Base-by-base conservation (phyloP, 2,888 invertebrate genomes). In the Brenthis hecate region DNA sequence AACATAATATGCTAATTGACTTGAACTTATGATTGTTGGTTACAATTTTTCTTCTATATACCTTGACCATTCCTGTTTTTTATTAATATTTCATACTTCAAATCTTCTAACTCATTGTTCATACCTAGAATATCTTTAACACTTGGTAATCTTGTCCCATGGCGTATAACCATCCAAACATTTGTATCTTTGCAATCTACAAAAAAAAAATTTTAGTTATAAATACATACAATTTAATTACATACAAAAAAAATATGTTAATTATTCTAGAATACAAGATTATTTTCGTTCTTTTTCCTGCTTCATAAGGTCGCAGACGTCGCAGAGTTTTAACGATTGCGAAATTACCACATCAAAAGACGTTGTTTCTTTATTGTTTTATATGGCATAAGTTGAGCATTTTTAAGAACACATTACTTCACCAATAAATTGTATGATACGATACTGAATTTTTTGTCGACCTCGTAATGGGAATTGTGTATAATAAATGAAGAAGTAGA, bases 111-210 rank as follows among this genome's bases (percentile, higher is more conserved):
- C 61, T 90, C 84, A 1, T 86, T 85, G 54, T 89, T 91, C 84
- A 95, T 94, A 43, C 82, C 82, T 11, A 82, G 72, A 66, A 96
- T 94, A 55, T 94, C 91, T 71, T 94, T 91, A 64, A 85, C 83
- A 75, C 94, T 94, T 0, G 97, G 96, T 83, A 95, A 93, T 73
- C 97, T 93, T n/a, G 96, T 96, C 4, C 97, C 97, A 87, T 97
- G 97, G 6, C 97, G 94, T 53, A 96, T 85, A 23, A 96, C 78
- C 86, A 96, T 94, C 97, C 97, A 97, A 71, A 96, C 94, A 84
- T 96, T 96, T 54, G 87, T 85, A 57, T 94, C 93, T 73, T 85
- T 88, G 78, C 96, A 96, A 76, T 93, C 96, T 96, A 76, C n/a
- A 84, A 65, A 53, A 69, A 13, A 53, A 48, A 53, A 51, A 51